Evolutionary conservation across 2,113 vertebrate species (phyloP).

Genomic region (Mesoclemmys tuberculata): DNA sequence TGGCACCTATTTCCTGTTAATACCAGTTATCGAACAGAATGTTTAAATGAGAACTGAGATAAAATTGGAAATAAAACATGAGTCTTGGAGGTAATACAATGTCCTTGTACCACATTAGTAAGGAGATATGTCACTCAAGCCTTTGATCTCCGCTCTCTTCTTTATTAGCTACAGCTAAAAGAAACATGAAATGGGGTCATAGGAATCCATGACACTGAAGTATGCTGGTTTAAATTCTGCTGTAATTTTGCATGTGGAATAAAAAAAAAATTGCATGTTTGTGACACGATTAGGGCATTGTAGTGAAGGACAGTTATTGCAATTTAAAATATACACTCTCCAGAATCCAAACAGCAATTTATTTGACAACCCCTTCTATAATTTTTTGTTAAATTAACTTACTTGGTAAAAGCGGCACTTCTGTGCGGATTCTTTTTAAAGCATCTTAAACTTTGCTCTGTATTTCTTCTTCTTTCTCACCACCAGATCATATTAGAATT

Average conservation of each 20-base stretch:
- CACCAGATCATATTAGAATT: background rate
- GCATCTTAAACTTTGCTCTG: background rate
- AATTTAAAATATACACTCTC: background rate
- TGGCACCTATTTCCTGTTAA: background rate
- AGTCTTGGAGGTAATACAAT: background rate
- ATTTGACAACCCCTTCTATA: background rate
- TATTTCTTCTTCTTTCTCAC: background rate
- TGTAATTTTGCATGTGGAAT: background rate
- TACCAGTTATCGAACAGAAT: background rate
- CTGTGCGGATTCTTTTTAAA: background rate
- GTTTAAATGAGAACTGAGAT: background rate
- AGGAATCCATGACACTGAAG: fast-evolving
- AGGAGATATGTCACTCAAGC: background rate
- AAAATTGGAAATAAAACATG: background rate
- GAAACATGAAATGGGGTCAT: background rate
- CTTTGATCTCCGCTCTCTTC: background rate
- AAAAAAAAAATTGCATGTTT: background rate
- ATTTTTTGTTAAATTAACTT: background rate
- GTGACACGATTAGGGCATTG: background rate
- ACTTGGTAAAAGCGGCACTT: background rate
- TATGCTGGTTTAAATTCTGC: background rate
- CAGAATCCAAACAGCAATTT: background rate
- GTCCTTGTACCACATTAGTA: background rate
- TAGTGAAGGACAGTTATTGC: background rate
- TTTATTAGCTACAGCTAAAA: background rate